A percentile compares a stretch with the other conserved stretches of the same genome.
These are phyloP conservation scores for Dipodomys spectabilis DNA, from an alignment of 2,113 vertebrate genomes.

Conservation along the genomic window DNA sequence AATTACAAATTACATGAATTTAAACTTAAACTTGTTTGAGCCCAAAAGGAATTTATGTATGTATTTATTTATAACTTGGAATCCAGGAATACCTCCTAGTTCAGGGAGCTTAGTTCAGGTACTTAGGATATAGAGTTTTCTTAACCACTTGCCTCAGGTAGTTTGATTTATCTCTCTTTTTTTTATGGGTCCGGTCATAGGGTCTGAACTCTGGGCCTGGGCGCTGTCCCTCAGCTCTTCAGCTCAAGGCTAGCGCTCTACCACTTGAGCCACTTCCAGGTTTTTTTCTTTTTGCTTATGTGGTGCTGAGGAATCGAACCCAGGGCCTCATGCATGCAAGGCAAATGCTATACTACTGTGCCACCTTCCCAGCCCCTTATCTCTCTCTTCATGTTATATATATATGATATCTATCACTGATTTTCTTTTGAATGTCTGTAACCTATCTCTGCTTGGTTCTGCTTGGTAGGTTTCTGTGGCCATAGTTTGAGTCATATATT, in stretches of 20 bases:
- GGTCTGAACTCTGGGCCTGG: too few relatives aligned
- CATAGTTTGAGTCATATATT: neutral
- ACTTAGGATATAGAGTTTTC: neutral
- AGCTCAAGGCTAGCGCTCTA: too few relatives aligned
- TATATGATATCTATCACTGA: neutral
- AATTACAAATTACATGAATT: neutral
- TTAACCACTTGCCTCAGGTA: neutral
- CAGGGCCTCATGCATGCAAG: too few relatives aligned
- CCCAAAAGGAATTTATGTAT: neutral
- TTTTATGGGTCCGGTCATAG: neutral
- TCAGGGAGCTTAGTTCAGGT: neutral
- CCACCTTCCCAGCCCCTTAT: neutral
- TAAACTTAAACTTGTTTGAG: conserved; percentile 8
- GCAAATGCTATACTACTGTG: too few relatives aligned
- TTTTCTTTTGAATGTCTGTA: neutral
- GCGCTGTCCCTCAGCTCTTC: too few relatives aligned
- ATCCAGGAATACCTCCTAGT: neutral
- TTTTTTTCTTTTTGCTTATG: too few relatives aligned
- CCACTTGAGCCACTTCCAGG: too few relatives aligned
- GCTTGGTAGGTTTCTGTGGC: neutral
- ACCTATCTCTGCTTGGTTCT: neutral
- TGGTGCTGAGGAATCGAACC: too few relatives aligned
- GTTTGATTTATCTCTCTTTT: neutral
- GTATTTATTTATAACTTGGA: neutral
- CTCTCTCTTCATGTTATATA: neutral